Evolutionary conservation across 2,797 vertebrate genomes (phyloP).

Genomic region (Hemibagrus guttatus): DNA sequence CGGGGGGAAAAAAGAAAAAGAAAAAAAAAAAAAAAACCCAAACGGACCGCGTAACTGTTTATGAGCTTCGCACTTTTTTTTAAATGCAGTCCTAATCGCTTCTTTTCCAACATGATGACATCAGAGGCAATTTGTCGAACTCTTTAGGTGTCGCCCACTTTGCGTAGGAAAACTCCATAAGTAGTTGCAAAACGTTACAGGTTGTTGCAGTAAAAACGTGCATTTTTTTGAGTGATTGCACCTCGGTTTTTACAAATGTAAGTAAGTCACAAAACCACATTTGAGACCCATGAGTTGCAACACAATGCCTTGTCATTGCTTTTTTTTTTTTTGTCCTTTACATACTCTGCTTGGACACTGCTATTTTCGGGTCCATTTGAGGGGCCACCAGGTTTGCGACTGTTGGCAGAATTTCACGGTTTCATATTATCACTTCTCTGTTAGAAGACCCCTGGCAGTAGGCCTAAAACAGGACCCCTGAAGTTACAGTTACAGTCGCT

Average conservation of each 20-base stretch:
- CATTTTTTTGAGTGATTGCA: background rate
- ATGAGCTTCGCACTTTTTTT: conserved; percentile 57
- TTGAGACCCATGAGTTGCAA: background rate
- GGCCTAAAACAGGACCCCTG: background rate
- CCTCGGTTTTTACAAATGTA: background rate
- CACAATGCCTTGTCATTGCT: background rate
- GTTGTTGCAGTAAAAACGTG: background rate
- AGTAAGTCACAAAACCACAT: conserved; percentile 27
- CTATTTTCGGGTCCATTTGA: background rate
- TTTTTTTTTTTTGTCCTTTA: background rate
- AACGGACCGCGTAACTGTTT: conserved; percentile 48
- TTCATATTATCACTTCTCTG: background rate
- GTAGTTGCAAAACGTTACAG: conserved; percentile 17
- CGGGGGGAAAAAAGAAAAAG: background rate
- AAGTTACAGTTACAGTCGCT: background rate
- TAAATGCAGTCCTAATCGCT: background rate
- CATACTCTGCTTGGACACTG: background rate
- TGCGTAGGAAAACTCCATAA: conserved; percentile 42
- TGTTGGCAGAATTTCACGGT: conserved; percentile 19
- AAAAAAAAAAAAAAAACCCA: conserved; percentile 57
- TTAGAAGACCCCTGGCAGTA: too few relatives aligned
- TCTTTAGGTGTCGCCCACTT: conserved; percentile 27
- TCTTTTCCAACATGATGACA: background rate
- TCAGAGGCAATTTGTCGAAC: background rate
- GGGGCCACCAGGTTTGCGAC: background rate